phyloP scores from a whole-genome alignment of 1,140 invertebrate species.

The Rhyzopertha dominica region DNA sequence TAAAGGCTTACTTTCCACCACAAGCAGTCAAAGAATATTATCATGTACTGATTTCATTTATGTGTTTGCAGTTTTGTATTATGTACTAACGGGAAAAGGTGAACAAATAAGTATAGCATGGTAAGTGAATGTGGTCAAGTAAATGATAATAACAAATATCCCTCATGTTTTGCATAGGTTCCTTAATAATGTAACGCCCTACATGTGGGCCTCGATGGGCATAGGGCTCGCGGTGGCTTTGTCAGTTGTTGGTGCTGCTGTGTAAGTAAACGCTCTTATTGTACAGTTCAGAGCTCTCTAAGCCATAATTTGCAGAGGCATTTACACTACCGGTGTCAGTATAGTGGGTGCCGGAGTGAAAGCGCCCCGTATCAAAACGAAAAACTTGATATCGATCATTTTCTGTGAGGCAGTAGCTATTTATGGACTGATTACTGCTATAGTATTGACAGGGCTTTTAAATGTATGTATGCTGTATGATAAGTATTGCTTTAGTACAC shows the following conservation, averaged over 20 bases:
- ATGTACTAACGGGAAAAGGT: slow-evolving; percentile 35
- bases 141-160: too few relatives aligned
- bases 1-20: too few relatives aligned
- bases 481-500: not conserved
- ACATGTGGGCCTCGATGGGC: slow-evolving; percentile 90
- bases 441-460: slow-evolving; percentile 72
- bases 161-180: slow-evolving; percentile 58
- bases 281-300: too few relatives aligned
- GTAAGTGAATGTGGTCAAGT: slow-evolving; percentile 24
- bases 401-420: slow-evolving; percentile 94
- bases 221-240: slow-evolving; percentile 89
- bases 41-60: not conserved
- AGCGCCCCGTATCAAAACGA: slow-evolving; percentile 97
- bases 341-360: slow-evolving; percentile 98
- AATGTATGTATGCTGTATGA: too few relatives aligned
- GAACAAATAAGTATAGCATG: slow-evolving; percentile 36
- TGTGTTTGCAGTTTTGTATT: slow-evolving; percentile 33
- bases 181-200: slow-evolving; percentile 77
- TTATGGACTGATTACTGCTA: slow-evolving; percentile 89
- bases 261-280: too few relatives aligned
- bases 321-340: slow-evolving; percentile 92
- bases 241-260: slow-evolving; percentile 95
- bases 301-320: slow-evolving; percentile 57
- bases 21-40: not conserved
- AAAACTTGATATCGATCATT: slow-evolving; percentile 96